phyloP scores from a whole-genome alignment of 2,113 vertebrate genomes.

The Myotis lucifugus region DNA sequence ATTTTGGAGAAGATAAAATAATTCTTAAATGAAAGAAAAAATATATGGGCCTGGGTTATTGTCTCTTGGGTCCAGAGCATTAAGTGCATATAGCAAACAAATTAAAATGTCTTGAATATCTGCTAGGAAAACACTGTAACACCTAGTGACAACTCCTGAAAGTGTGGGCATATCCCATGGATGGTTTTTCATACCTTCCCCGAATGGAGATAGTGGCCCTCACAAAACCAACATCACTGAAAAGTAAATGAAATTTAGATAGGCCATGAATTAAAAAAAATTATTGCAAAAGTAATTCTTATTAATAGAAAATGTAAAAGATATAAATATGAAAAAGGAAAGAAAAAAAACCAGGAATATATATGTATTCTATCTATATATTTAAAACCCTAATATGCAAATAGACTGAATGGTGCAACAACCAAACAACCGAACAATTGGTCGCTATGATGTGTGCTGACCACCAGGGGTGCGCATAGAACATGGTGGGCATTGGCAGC shows the following conservation, averaged over 20 bases:
- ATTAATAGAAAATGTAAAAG: conserved; percentile 8
- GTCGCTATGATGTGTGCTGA: too few species aligned
- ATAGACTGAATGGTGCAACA: too few species aligned
- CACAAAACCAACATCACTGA: background rate
- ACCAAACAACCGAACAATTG: too few species aligned
- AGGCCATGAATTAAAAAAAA: background rate
- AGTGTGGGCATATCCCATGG: background rate
- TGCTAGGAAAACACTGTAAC: conserved; percentile 30
- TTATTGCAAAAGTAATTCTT: background rate
- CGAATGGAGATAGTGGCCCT: background rate
- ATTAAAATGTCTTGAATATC: background rate
- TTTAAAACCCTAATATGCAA: too few species aligned
- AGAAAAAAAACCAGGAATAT: background rate
- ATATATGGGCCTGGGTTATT: background rate
- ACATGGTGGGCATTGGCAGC: too few species aligned
- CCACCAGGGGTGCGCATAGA: too few species aligned
- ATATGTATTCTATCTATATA: background rate
- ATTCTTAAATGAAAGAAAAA: conserved; percentile 46
- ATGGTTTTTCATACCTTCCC: background rate
- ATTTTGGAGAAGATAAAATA: background rate
- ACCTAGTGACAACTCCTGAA: conserved; percentile 47
- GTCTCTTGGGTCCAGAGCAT: background rate
- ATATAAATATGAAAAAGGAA: background rate
- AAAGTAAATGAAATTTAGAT: conserved; percentile 1
- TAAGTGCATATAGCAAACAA: background rate